A percentile compares a stretch with the other conserved stretches of the same genome.
phyloP scores from a whole-genome alignment of 2,113 vertebrate species.

The Carettochelys insculpta region DNA sequence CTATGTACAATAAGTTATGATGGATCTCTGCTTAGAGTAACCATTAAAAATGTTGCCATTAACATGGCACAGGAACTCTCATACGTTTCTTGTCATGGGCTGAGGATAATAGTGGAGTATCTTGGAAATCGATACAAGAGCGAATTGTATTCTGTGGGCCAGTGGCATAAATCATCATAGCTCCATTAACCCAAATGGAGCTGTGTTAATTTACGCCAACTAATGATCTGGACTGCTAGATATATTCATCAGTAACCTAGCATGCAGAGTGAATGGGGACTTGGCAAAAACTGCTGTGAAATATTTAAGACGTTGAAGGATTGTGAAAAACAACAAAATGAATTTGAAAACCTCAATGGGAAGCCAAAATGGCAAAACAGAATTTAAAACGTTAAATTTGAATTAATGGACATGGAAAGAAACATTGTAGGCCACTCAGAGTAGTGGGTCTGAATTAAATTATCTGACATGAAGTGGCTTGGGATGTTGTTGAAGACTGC shows the following conservation, averaged over 20 bases:
- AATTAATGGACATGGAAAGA: neutral
- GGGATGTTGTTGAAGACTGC: neutral
- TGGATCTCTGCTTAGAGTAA: neutral
- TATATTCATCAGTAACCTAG: neutral
- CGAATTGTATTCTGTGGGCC: neutral
- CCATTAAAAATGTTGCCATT: neutral
- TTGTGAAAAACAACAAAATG: neutral
- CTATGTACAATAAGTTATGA: rapidly evolving
- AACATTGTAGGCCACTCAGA: neutral
- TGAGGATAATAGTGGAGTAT: neutral
- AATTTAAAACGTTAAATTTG: neutral
- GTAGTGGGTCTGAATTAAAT: neutral
- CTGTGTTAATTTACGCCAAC: neutral
- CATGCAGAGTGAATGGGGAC: neutral
- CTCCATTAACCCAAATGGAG: neutral
- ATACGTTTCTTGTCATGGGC: neutral
- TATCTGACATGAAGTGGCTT: neutral
- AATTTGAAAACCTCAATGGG: neutral
- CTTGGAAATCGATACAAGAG: neutral
- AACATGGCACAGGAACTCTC: neutral
- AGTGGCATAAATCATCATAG: neutral
- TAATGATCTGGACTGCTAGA: neutral
- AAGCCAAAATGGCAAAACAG: neutral
- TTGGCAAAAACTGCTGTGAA: neutral
- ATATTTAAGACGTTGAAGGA: neutral